Conservation (phyloP, 2,113 vertebrate species). For the Machaerirhynchus nigripectus region DNA sequence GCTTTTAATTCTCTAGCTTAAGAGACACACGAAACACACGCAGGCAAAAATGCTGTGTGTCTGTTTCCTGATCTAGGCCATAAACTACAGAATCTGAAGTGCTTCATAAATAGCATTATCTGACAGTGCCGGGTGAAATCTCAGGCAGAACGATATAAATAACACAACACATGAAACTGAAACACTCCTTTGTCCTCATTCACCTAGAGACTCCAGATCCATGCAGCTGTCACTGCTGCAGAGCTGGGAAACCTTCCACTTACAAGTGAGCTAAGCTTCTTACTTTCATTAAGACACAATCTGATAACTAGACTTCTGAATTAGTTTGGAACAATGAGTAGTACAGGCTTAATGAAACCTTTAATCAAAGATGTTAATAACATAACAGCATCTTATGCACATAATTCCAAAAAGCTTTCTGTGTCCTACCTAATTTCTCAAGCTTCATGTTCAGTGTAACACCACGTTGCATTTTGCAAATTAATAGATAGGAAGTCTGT, state of each 20-base stretch:
- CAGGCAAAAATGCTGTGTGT: background rate
- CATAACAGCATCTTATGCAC: background rate
- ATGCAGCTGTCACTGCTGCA: background rate
- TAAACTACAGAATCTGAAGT: background rate
- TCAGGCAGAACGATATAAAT: background rate
- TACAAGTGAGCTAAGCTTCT: slow-evolving; percentile 17
- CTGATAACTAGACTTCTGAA: slow-evolving; percentile 19
- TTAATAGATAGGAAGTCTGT: background rate
- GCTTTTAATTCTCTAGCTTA: slow-evolving; percentile 18
- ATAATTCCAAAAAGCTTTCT: background rate
- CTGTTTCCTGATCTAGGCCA: background rate
- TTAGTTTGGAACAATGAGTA: background rate
- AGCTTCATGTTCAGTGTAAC: background rate
- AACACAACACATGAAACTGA: background rate
- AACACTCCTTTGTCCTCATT: slow-evolving; percentile 7
- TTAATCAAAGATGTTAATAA: slow-evolving; percentile 28
- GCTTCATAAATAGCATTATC: slow-evolving; percentile 27
- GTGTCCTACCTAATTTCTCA: background rate
- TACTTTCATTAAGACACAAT: slow-evolving; percentile 15
- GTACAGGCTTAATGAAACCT: background rate
- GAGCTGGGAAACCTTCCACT: background rate
- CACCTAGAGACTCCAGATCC: background rate
- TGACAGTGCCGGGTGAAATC: background rate
- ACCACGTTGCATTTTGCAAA: background rate
- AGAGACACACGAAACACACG: background rate